Evolutionary conservation across 2,113 vertebrate genomes (phyloP).

Genomic region (Salminus brasiliensis): DNA sequence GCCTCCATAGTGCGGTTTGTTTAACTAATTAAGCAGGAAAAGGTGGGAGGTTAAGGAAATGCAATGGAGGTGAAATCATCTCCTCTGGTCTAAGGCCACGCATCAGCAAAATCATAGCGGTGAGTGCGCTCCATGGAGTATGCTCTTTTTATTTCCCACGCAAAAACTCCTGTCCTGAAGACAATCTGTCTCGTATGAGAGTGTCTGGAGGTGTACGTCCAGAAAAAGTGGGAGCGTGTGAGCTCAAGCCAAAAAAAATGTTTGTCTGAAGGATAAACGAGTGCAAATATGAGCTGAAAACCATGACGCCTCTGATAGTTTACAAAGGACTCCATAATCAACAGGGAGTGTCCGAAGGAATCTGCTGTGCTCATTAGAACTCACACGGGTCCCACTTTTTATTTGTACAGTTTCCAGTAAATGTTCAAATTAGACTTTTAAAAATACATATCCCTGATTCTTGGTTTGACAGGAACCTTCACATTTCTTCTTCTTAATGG

Average conservation of each 20-base stretch:
- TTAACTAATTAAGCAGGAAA: conserved; percentile 32
- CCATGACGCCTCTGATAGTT: not conserved
- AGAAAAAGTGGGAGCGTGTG: not conserved
- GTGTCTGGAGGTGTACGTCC: conserved; percentile 1
- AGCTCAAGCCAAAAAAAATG: not conserved
- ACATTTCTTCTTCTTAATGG: too few species aligned
- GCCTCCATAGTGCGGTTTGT: conserved; percentile 4
- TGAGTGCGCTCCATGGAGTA: not conserved
- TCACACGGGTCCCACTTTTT: not conserved
- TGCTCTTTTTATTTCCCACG: not conserved
- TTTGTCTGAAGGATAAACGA: not conserved
- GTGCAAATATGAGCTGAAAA: not conserved
- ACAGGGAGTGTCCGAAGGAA: not conserved
- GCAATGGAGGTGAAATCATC: conserved; percentile 23
- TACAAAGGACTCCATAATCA: not conserved
- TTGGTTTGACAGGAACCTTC: too few species aligned
- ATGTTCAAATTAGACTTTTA: too few species aligned
- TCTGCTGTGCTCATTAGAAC: not conserved
- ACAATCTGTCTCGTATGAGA: not conserved
- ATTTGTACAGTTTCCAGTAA: not conserved
- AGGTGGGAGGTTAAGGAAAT: conserved; percentile 13
- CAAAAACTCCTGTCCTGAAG: not conserved
- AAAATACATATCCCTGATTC: too few species aligned
- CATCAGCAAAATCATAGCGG: not conserved
- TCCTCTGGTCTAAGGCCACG: not conserved